Conservation (phyloP, 2,888 invertebrate species). For the Trachelus troglodyta region DNA sequence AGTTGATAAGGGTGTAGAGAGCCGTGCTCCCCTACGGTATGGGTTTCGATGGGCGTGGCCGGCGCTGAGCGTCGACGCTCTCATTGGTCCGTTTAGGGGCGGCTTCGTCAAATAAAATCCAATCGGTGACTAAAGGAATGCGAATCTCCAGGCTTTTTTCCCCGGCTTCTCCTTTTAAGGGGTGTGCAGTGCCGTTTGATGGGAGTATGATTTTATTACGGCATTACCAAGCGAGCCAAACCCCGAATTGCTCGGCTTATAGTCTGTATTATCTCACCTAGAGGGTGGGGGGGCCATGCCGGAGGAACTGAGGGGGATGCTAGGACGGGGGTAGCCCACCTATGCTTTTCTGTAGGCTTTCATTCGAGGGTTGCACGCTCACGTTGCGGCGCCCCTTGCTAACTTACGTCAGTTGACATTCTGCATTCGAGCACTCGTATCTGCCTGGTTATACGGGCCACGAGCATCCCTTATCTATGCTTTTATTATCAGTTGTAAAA, state of each 20-base stretch:
- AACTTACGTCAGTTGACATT: conserved; percentile 45
- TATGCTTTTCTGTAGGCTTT: conserved; percentile 52
- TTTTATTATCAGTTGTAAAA: background rate
- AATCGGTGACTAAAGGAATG: conserved; percentile 65
- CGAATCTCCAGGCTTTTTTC: conserved; percentile 59
- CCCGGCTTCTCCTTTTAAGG: conserved; percentile 43
- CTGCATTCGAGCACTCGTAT: conserved; percentile 48
- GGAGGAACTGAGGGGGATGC: conserved; percentile 6
- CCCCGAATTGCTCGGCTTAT: conserved; percentile 65
- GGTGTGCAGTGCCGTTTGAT: conserved; percentile 60
- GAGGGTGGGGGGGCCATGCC: conserved; percentile 15
- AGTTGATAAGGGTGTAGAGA: conserved; percentile 65
- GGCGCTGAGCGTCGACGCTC: conserved; percentile 39
- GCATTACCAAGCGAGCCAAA: conserved; percentile 64
- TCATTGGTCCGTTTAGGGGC: conserved; percentile 59
- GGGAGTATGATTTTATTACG: conserved; percentile 67
- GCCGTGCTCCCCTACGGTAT: conserved; percentile 27
- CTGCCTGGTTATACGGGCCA: background rate
- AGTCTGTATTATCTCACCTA: conserved; percentile 64
- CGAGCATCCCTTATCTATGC: background rate
- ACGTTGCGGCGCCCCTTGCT: conserved; percentile 37
- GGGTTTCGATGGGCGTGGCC: conserved; percentile 58
- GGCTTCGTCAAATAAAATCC: conserved; percentile 66
- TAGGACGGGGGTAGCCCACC: conserved; percentile 16
- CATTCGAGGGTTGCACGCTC: conserved; percentile 55